phyloP scores from a whole-genome alignment of 1,140 invertebrate genomes.

The Hypothenemus hampei region DNA sequence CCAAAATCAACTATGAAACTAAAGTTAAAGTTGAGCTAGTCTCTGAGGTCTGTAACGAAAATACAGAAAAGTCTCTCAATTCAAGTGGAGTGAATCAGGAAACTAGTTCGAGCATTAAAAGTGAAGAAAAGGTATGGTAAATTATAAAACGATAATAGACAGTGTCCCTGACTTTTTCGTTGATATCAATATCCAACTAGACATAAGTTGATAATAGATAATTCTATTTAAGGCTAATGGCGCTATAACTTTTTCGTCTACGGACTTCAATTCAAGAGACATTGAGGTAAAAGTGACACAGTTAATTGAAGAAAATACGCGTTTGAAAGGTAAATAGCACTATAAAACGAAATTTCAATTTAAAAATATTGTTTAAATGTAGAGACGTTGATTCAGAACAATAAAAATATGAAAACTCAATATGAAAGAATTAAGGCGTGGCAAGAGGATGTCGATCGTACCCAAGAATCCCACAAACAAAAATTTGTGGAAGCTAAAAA shows the following conservation, averaged over 20 bases:
- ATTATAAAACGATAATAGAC: too few relatives aligned
- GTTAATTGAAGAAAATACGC: constrained; percentile 27
- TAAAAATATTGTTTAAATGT: constrained; percentile 8
- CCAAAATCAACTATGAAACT: too few relatives aligned
- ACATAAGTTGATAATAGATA: too few relatives aligned
- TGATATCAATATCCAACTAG: too few relatives aligned
- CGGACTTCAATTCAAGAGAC: constrained; percentile 18
- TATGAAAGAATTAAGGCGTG: constrained; percentile 48
- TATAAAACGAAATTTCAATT: not conserved
- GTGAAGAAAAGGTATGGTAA: too few relatives aligned
- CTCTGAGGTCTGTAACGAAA: too few relatives aligned
- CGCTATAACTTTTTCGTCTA: constrained; percentile 10
- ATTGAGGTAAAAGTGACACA: constrained; percentile 25
- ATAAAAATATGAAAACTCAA: constrained; percentile 51
- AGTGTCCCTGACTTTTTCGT: too few relatives aligned
- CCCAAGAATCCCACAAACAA: constrained; percentile 48
- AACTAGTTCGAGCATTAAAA: too few relatives aligned
- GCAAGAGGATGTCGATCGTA: constrained; percentile 48
- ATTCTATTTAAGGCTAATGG: too few relatives aligned
- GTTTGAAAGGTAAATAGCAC: constrained; percentile 26
- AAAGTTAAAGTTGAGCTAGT: too few relatives aligned
- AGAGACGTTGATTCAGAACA: constrained; percentile 52
- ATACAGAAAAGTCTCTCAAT: too few relatives aligned
- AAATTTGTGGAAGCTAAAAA: constrained; percentile 51
- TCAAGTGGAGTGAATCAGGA: too few relatives aligned